Evolutionary conservation across 1,140 invertebrate genomes (phyloP), one percentile per base, ranked within the genome.

Genomic region (Trypoxylus dichotomus): DNA sequence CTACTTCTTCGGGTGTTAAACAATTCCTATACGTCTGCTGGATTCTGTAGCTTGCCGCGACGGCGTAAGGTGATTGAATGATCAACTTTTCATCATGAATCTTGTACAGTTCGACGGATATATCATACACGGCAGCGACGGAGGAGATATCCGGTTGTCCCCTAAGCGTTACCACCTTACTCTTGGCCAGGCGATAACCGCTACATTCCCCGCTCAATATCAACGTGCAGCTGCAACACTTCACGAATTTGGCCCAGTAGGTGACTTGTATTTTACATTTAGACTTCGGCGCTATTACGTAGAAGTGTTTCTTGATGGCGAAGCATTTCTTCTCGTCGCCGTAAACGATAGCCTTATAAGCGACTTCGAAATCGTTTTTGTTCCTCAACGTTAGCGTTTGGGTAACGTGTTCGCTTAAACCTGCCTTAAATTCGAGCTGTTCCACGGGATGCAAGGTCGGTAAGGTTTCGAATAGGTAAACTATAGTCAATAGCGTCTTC

Each of bases 401-500:
- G 10, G 10, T 42, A n/a, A 63, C 24, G 1, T 63, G 58, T 15
- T 77, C 25, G n/a, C 80, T 82, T 25, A 85, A 73, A 5, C 80
- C 73, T 6, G 80, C 74, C 10, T 77, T 73, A 42, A 85, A 81
- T 80, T 82, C 76, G 80, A 87, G 41, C 19, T 79, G 79, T 58
- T 82, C 73, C 10, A 58, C 81, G 3, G 84, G 82, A 24, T 81
- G 79, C 19, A 86, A 86, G 6, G 81, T 81, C 8, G 86, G 85
- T 0, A 88, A 74, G 15, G 81, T 82, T 43, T 84, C 78, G 74
- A 85, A 87, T 5, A 89, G 79, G 80, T 88, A 86, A 10, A 74
- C 71, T 6, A 85, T 77, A 11, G 87, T 77, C 79, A 88, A 84
- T 13, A 88, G 63, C 81, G 87, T 86, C 29, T 86, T 82, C 1